These are phyloP conservation scores for Arenaria interpres DNA, from an alignment of 2,113 vertebrate genomes.

Conservation along the genomic window DNA sequence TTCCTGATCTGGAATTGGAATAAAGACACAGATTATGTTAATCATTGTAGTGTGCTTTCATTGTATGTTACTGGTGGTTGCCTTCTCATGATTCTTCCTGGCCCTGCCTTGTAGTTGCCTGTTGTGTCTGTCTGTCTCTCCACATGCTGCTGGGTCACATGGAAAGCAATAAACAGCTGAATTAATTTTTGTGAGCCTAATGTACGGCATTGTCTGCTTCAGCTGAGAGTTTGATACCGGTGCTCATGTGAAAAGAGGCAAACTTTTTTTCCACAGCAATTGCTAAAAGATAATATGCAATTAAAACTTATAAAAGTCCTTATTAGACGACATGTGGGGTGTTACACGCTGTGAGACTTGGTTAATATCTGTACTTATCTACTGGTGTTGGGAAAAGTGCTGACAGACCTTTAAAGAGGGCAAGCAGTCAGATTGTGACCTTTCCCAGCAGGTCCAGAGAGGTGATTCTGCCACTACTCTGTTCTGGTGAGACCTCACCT, in stretches of 20 bases:
- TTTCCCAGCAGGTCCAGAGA: no score
- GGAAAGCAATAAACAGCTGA: neutral
- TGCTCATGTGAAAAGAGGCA: neutral
- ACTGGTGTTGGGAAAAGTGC: neutral
- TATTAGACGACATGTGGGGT: neutral
- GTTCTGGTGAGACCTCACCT: no score
- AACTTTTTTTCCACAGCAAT: neutral
- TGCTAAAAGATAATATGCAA: neutral
- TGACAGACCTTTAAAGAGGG: neutral
- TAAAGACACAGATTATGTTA: neutral
- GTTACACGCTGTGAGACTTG: neutral
- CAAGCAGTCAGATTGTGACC: neutral
- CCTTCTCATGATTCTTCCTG: neutral
- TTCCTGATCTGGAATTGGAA: neutral
- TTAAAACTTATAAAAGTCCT: neutral
- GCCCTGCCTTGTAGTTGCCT: neutral
- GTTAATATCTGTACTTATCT: neutral
- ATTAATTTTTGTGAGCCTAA: neutral
- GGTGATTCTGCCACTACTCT: no score
- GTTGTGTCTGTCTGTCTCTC: neutral
- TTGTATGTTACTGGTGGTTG: neutral
- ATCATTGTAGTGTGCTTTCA: neutral
- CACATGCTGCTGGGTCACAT: neutral
- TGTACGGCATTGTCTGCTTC: neutral
- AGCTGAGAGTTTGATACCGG: neutral